Base-by-base conservation (phyloP, 35 echinoderm and acorn worm species). In the Eucidaris tribuloides region DNA sequence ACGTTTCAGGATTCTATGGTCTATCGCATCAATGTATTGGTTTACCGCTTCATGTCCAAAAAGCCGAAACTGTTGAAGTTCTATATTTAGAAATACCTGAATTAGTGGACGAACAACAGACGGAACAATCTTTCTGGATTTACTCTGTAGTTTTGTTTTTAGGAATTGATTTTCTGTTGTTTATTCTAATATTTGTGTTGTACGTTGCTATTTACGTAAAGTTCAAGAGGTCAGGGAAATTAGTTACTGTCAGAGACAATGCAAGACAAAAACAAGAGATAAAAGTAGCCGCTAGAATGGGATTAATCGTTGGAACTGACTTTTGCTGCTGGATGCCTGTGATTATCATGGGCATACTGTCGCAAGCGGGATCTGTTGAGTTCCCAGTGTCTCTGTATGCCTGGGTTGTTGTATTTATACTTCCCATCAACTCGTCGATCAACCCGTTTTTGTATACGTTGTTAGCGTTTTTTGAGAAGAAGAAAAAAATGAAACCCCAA, bases 251-350 rank as follows among this genome's bases (percentile, higher is more conserved):
- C 0, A 52, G 52, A 33, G 27, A 82, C 23, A 77, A 44, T 18
- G 85, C 76, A 14, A 74, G 28, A 50, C 60, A 27, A 3, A 42
- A 42, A 4, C 70, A 82, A 13, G 91, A 94, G 65, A 72, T 89
- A 3, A 88, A 72, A 50, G 89, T 96, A 65, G 93, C 93, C 6
- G 32, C 44, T 3, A 90, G 66, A 72, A 96, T 96, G 93, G 83
- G 83, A 4, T 28, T 96, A 14, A 86, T 96, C 29, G 88, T 96
- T n/a, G 54, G 77, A 20, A 96, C 93, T 3, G 87, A 96, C 31
- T 82, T 90, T 24, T 22, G 81, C 0, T 96, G 93, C 39, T 96
- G 93, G 93, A 58, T 91, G 56, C 93, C 93, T 6, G 83, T 96
- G 34, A 90, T 96, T 18, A 66, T 96, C 0, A 81, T 96, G 76